Conservation (phyloP, 2,113 vertebrate species). For the Tamias sibiricus region DNA sequence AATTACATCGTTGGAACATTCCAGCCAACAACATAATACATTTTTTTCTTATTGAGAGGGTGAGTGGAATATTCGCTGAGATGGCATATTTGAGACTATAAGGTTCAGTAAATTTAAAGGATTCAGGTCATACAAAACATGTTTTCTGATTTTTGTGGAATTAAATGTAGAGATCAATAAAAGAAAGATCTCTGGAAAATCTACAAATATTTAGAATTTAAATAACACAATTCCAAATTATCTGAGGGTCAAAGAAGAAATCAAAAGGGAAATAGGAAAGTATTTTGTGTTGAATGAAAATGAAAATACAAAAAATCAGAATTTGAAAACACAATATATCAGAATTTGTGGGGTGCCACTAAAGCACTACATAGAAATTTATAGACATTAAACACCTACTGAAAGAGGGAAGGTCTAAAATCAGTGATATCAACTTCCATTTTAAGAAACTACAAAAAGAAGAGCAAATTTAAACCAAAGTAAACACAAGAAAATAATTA, state of each 20-base stretch:
- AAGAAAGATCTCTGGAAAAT: neutral
- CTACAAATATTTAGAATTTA: conserved; percentile 11
- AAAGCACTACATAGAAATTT: neutral
- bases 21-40: neutral
- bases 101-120: neutral
- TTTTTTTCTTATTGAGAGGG: neutral
- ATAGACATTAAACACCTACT: neutral
- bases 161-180: conserved; percentile 22
- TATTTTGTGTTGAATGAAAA: conserved; percentile 36
- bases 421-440: neutral
- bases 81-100: neutral
- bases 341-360: neutral
- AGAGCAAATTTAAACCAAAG: neutral
- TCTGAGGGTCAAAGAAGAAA: neutral
- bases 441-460: conserved; percentile 50
- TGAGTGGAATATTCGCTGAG: neutral
- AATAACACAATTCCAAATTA: conserved; percentile 35
- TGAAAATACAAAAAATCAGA: neutral
- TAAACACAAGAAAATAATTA: conserved; percentile 13
- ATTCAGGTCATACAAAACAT: neutral
- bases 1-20: neutral
- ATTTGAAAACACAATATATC: too few species aligned
- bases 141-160: neutral
- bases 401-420: conserved; percentile 10
- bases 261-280: conserved; percentile 18